phyloP scores from a whole-genome alignment of 2,113 vertebrate genomes.

The Pygoscelis antarcticus region DNA sequence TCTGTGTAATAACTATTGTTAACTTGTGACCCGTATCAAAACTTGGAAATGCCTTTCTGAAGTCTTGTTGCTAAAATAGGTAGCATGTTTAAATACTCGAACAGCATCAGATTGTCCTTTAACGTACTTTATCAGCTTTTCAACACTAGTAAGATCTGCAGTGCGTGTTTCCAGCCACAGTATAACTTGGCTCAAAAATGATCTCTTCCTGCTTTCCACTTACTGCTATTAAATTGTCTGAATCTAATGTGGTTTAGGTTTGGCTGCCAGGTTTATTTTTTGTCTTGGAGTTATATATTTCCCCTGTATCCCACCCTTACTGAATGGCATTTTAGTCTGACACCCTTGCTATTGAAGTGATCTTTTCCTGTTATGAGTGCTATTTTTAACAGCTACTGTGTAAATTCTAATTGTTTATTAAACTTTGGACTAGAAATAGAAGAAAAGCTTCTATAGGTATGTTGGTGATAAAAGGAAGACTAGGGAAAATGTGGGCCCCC shows the following conservation, averaged over 20 bases:
- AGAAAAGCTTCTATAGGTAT: background rate
- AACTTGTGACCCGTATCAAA: background rate
- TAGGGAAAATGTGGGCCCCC: no score
- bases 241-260: background rate
- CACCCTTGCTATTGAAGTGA: background rate
- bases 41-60: background rate
- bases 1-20: background rate
- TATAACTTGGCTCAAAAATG: background rate
- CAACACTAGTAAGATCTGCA: background rate
- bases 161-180: background rate
- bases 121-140: slow-evolving; percentile 5
- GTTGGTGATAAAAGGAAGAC: background rate
- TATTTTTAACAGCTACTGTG: slow-evolving; percentile 12
- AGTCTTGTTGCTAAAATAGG: background rate
- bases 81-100: background rate
- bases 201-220: background rate
- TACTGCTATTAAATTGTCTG: background rate
- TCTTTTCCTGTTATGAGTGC: background rate
- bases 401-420: background rate
- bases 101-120: background rate
- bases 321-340: background rate
- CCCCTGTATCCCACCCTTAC: background rate
- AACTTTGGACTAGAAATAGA: background rate
- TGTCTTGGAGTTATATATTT: background rate
- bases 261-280: background rate